Evolutionary conservation across 2,888 invertebrate species (phyloP).

Genomic region (Hyalella azteca): DNA sequence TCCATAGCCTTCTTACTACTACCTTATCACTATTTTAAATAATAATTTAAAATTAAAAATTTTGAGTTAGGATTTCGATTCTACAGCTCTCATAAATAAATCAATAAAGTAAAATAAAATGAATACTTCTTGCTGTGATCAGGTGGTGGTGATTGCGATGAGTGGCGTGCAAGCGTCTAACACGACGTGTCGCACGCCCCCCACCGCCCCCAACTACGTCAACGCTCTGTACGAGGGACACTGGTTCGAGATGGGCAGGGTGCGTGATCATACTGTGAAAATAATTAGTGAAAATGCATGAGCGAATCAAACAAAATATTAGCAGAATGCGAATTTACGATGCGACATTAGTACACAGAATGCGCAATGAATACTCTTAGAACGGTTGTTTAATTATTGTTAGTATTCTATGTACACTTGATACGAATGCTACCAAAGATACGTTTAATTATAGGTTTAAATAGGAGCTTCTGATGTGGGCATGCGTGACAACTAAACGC

Average conservation of each 20-base stretch:
- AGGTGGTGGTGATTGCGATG: background rate
- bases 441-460: background rate
- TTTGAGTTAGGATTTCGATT: too few relatives aligned
- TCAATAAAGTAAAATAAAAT: too few relatives aligned
- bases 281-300: background rate
- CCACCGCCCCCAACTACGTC: slow-evolving; percentile 36
- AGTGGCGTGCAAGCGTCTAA: background rate
- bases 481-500: too few relatives aligned
- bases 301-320: background rate
- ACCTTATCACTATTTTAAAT: too few relatives aligned
- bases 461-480: too few relatives aligned
- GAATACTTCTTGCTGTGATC: too few relatives aligned
- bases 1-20: too few relatives aligned
- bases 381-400: background rate
- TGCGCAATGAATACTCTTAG: background rate
- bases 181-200: background rate
- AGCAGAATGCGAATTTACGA: background rate
- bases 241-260: slow-evolving; percentile 45
- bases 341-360: too few relatives aligned
- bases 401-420: background rate
- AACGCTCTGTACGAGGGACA: slow-evolving; percentile 38
- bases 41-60: too few relatives aligned
- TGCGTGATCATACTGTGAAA: background rate
- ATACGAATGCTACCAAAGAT: background rate
- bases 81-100: too few relatives aligned